Evolutionary conservation across 2,888 invertebrate genomes (phyloP), one percentile per base, ranked within the genome.

Genomic region (Microplitis manilae): DNA sequence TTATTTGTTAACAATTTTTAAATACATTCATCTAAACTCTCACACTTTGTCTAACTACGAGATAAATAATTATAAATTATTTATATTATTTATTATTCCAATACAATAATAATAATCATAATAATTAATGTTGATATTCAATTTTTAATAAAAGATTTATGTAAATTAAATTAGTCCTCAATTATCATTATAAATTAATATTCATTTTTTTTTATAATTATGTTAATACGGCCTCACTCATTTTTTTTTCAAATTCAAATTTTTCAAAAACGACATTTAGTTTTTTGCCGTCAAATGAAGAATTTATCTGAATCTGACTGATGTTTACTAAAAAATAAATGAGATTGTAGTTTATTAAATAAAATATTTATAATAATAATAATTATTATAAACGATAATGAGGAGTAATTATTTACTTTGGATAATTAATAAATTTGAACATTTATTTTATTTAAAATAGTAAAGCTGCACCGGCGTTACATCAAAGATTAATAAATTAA

Each of bases 341-440:
- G 30, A 30, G 30, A 30, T 4, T 2, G 30, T 30, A 30, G 30
- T 30, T 30, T 4, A 30, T 30, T 30, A 30, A 4, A 30, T 30
- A 30, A 30, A 30, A 30, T 30, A 30, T 30, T 30, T 30, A 30
- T 13, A 50, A 50, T 13, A 50, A 50, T 50, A 50, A 13, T 20
- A 38, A 39, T 6, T 40, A 62, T 60, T 61, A 62, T 39, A 62
- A 75, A 74, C 76, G 77, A 79, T 76, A 74, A 79, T 78, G 81
- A 77, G 75, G 77, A 79, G 79, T 75, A 78, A 17, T 73, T 74
- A 79, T 80, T 78, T 68, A 74, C 64, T 61, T 65, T 80, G 62
- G 50, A 50, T 50, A 13, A 50, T 50, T 50, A 13, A 50, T 50
- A 50, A 50, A 50, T 50, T 50, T 50, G 9, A 50, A 5, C 5